phyloP scores from a whole-genome alignment of 1,140 invertebrate genomes.

The Telenomus remus region DNA sequence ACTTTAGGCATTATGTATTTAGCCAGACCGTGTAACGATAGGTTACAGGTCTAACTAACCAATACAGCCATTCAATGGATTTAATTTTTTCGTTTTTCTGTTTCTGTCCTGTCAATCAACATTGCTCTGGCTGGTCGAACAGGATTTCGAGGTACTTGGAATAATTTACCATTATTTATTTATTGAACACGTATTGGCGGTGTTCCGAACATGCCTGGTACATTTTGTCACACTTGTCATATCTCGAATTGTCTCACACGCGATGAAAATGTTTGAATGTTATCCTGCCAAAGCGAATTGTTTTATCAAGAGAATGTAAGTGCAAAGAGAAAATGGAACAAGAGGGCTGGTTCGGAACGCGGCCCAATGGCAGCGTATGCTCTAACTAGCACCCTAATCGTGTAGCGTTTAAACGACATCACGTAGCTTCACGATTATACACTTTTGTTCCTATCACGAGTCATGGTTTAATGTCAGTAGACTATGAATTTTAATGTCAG shows the following conservation, averaged over 20 bases:
- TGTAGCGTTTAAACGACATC: conserved; percentile 39
- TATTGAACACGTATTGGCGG: conserved; percentile 69
- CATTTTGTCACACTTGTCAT: conserved; percentile 50
- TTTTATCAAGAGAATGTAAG: conserved; percentile 12
- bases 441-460: conserved; percentile 49
- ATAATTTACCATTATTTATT: conserved; percentile 71
- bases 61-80: conserved; percentile 54
- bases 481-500: conserved; percentile 54
- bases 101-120: conserved; percentile 74
- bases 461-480: conserved; percentile 59
- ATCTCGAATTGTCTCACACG: not conserved
- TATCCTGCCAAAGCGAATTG: not conserved
- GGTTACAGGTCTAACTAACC: conserved; percentile 41
- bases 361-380: conserved; percentile 36
- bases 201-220: conserved; percentile 70
- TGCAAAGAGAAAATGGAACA: conserved; percentile 28
- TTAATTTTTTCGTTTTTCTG: conserved; percentile 72
- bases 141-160: conserved; percentile 76
- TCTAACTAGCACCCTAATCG: conserved; percentile 56
- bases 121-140: conserved; percentile 74
- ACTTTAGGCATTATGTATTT: conserved; percentile 51
- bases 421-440: conserved; percentile 54
- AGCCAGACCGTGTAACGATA: conserved; percentile 41
- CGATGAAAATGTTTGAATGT: not conserved
- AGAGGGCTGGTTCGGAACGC: conserved; percentile 43